phyloP scores from a whole-genome alignment of 2,797 vertebrate species.

The Hippoglossus hippoglossus region DNA sequence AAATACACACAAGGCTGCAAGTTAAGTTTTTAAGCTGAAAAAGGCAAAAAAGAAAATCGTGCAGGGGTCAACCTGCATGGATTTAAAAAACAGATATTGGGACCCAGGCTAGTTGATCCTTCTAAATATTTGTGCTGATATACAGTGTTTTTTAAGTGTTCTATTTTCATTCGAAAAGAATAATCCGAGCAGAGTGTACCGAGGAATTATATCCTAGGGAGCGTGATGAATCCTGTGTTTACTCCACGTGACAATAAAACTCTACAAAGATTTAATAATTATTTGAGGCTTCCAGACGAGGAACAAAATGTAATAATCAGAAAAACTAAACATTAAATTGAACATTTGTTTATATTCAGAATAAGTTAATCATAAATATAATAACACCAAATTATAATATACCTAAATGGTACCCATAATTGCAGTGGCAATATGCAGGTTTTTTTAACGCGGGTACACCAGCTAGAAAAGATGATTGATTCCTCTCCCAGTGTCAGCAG shows the following conservation, averaged over 20 bases:
- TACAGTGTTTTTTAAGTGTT: neutral
- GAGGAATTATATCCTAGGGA: neutral
- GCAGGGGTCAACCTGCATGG: neutral
- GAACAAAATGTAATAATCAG: neutral
- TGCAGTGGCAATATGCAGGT: no score
- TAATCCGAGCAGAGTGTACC: neutral
- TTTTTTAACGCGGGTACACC: no score
- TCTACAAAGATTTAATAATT: neutral
- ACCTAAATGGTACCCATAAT: no score
- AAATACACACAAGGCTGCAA: slow-evolving; percentile 54
- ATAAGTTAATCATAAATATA: no score
- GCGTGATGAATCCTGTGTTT: slow-evolving; percentile 9
- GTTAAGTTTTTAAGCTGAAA: slow-evolving; percentile 25
- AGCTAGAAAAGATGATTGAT: no score
- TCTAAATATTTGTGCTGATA: neutral
- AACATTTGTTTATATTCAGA: no score
- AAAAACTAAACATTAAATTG: no score
- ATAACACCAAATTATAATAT: no score
- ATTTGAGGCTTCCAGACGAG: neutral
- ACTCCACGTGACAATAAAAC: neutral
- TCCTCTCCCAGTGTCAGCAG: no score
- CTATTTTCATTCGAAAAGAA: neutral
- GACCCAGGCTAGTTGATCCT: neutral
- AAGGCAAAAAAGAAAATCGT: slow-evolving; percentile 9
- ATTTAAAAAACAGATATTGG: neutral